These are phyloP conservation scores for Colletes collaris DNA, from an alignment of 2,888 invertebrate genomes.

Conservation along the genomic window DNA sequence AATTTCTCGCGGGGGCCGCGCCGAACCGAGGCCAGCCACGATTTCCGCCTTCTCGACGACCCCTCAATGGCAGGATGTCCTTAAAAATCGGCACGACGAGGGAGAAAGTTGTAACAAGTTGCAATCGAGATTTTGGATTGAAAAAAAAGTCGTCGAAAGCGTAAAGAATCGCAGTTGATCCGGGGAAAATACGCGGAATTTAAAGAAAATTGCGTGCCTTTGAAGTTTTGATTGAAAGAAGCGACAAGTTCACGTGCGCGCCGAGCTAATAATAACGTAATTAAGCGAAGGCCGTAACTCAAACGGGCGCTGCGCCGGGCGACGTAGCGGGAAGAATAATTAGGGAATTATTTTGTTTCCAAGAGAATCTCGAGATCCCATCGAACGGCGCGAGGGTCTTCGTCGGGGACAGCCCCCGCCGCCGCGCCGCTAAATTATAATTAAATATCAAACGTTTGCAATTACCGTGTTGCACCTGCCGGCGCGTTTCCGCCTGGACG, in stretches of 20 bases:
- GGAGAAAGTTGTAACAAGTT: too few relatives aligned
- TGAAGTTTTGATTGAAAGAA: slow-evolving; percentile 19
- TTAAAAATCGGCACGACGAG: too few relatives aligned
- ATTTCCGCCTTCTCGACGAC: too few relatives aligned
- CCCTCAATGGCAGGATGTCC: too few relatives aligned
- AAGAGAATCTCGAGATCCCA: slow-evolving; percentile 72
- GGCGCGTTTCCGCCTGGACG: slow-evolving; percentile 47
- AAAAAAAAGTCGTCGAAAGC: too few relatives aligned
- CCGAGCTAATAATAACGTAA: slow-evolving; percentile 74
- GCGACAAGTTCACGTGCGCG: slow-evolving; percentile 41
- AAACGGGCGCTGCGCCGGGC: slow-evolving; percentile 47
- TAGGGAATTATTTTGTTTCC: slow-evolving; percentile 78
- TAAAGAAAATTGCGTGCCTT: not conserved
- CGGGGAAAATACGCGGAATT: not conserved
- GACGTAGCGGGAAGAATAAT: slow-evolving; percentile 72
- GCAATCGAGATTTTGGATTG: too few relatives aligned
- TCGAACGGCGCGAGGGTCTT: slow-evolving; percentile 64
- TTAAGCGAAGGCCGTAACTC: slow-evolving; percentile 72
- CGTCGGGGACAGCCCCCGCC: slow-evolving; percentile 44
- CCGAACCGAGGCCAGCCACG: too few relatives aligned
- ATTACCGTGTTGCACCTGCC: slow-evolving; percentile 75
- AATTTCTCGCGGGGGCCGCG: slow-evolving; percentile 32
- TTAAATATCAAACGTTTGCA: slow-evolving; percentile 80
- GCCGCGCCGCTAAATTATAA: slow-evolving; percentile 74
- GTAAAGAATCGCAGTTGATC: not conserved